Evolutionary conservation across 2,797 vertebrate genomes (phyloP).

Genomic region (Sebastes cheni): DNA sequence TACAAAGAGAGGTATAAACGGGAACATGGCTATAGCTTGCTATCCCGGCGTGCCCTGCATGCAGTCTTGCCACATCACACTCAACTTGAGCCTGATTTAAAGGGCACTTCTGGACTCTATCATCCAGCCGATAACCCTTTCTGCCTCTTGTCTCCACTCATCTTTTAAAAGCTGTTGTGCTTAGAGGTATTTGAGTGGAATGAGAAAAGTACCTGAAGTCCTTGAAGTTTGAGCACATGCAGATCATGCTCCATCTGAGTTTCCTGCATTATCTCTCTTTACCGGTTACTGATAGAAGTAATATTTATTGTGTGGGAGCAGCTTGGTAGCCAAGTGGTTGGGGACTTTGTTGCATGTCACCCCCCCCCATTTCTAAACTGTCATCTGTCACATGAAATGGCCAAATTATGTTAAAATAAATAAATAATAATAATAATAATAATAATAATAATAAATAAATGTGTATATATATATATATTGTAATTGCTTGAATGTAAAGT

Average conservation of each 20-base stretch:
- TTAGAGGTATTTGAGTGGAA: neutral
- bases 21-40: constrained; percentile 28
- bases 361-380: no score
- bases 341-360: neutral
- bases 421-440: no score
- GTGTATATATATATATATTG: neutral
- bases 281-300: neutral
- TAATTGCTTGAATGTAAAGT: neutral
- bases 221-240: neutral
- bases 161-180: constrained; percentile 8
- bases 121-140: neutral
- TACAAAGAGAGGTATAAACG: constrained; percentile 41
- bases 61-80: constrained; percentile 53
- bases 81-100: constrained; percentile 47
- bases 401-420: no score
- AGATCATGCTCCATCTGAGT: neutral
- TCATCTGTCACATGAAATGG: neutral
- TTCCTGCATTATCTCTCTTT: neutral
- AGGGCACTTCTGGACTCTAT: constrained; percentile 36
- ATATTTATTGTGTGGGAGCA: neutral
- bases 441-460: neutral
- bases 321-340: neutral
- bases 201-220: neutral
- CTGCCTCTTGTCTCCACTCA: neutral
- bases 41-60: constrained; percentile 27